phyloP scores from a whole-genome alignment of 2,797 vertebrate genomes.

The Alosa sapidissima region DNA sequence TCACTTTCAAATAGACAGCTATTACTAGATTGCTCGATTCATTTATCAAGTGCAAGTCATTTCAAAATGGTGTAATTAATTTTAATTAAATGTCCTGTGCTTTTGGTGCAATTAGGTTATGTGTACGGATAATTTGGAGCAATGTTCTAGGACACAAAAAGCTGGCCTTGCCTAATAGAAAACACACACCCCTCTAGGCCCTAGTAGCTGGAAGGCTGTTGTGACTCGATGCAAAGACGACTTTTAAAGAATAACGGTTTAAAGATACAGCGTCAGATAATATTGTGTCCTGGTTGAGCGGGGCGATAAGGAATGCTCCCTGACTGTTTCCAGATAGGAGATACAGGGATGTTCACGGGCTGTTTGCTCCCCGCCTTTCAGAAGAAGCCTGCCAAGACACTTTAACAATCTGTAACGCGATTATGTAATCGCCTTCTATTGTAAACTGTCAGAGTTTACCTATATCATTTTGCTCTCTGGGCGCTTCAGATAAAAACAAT shows the following conservation, averaged over 20 bases:
- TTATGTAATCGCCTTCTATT: constrained; percentile 40
- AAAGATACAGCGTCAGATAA: not conserved
- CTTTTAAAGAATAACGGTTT: not conserved
- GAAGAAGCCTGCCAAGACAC: constrained; percentile 39
- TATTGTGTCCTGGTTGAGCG: not conserved
- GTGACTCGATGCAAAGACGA: not conserved
- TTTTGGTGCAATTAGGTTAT: not conserved
- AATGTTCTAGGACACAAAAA: constrained; percentile 15
- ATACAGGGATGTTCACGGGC: not conserved
- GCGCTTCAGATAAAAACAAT: not conserved
- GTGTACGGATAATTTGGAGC: constrained; percentile 12
- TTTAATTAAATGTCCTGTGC: not conserved
- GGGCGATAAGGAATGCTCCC: not conserved
- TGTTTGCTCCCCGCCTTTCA: constrained; percentile 14
- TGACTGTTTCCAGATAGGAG: not conserved
- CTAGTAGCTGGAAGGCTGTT: not conserved
- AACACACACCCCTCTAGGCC: not conserved
- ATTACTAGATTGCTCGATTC: not conserved
- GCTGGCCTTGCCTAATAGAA: not conserved
- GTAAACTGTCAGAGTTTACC: constrained; percentile 26
- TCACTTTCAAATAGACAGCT: not conserved
- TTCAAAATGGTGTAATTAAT: not conserved
- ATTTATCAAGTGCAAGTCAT: not conserved
- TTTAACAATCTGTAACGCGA: constrained; percentile 30
- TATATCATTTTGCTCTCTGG: not conserved